Evolutionary conservation across 2,888 invertebrate species (phyloP).

Genomic region (Mythimna ferrago): DNA sequence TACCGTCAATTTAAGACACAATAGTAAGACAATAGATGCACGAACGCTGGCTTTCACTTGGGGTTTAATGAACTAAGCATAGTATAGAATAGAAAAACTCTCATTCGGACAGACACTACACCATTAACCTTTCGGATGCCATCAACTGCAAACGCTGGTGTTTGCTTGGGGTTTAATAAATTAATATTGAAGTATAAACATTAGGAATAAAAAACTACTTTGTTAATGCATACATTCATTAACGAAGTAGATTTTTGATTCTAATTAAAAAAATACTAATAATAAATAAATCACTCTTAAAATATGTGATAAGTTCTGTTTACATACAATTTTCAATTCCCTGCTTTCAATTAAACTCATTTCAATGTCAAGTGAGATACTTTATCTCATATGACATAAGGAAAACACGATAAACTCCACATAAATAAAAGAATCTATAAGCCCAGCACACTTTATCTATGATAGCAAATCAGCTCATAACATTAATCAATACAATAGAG

Average conservation of each 20-base stretch:
- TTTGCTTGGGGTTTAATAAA: too few species aligned
- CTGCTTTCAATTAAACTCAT: slow-evolving; percentile 19
- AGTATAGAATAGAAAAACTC: too few species aligned
- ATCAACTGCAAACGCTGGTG: too few species aligned
- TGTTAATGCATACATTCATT: neutral
- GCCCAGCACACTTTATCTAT: slow-evolving; percentile 26
- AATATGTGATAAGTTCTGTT: slow-evolving; percentile 16
- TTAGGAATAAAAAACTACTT: neutral
- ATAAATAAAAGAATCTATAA: slow-evolving; percentile 34
- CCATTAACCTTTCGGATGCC: too few species aligned
- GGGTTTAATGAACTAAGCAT: too few species aligned
- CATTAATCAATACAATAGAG: slow-evolving; percentile 35
- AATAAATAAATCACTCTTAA: neutral
- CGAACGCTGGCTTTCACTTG: too few species aligned
- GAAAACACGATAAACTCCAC: slow-evolving; percentile 48
- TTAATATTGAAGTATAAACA: neutral
- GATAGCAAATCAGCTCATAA: slow-evolving; percentile 22
- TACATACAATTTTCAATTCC: slow-evolving; percentile 20
- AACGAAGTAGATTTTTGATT: too few species aligned
- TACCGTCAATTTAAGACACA: too few species aligned
- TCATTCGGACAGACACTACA: too few species aligned
- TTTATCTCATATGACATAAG: slow-evolving; percentile 51
- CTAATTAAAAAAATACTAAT: too few species aligned
- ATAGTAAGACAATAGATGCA: too few species aligned
- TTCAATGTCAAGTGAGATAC: slow-evolving; percentile 56